Evolutionary conservation across 2,113 vertebrate genomes (phyloP).

Genomic region (Thymallus thymallus): DNA sequence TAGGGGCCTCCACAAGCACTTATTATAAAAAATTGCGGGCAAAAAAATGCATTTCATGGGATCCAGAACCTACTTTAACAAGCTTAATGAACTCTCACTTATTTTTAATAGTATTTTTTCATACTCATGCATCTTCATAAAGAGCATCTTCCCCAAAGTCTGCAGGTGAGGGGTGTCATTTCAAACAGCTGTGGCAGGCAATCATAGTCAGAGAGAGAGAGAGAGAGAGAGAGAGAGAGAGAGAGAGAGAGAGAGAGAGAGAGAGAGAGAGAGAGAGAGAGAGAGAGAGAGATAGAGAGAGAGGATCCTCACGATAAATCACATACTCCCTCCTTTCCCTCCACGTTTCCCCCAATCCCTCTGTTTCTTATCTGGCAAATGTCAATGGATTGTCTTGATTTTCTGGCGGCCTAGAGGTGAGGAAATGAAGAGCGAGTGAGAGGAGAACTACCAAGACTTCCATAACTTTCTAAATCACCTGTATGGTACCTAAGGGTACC

Average conservation of each 20-base stretch:
- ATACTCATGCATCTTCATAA: slow-evolving; percentile 69
- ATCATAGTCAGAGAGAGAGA: no score
- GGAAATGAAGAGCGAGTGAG: slow-evolving; percentile 26
- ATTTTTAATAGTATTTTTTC: slow-evolving; percentile 67
- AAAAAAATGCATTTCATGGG: slow-evolving; percentile 54
- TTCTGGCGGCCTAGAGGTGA: slow-evolving; percentile 30
- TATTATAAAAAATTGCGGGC: slow-evolving; percentile 55
- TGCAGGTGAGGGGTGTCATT: slow-evolving; percentile 58
- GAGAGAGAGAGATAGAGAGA: no score
- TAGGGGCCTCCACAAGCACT: slow-evolving; percentile 44
- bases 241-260: no score
- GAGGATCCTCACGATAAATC: slow-evolving; percentile 57
- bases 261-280: no score
- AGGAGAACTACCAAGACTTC: neutral
- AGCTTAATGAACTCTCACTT: slow-evolving; percentile 71
- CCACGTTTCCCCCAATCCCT: slow-evolving; percentile 2
- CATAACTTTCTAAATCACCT: no score
- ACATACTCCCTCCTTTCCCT: slow-evolving; percentile 13
- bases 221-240: neutral
- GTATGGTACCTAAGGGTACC: neutral
- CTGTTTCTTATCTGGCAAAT: slow-evolving; percentile 51
- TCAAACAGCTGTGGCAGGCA: slow-evolving; percentile 61
- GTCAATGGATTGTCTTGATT: slow-evolving; percentile 45
- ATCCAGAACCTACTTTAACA: slow-evolving; percentile 55
- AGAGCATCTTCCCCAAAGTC: slow-evolving; percentile 56